phyloP scores from a whole-genome alignment of 37 sponge, comb jelly and placozoan genomes.

The Hormiphora californensis region DNA sequence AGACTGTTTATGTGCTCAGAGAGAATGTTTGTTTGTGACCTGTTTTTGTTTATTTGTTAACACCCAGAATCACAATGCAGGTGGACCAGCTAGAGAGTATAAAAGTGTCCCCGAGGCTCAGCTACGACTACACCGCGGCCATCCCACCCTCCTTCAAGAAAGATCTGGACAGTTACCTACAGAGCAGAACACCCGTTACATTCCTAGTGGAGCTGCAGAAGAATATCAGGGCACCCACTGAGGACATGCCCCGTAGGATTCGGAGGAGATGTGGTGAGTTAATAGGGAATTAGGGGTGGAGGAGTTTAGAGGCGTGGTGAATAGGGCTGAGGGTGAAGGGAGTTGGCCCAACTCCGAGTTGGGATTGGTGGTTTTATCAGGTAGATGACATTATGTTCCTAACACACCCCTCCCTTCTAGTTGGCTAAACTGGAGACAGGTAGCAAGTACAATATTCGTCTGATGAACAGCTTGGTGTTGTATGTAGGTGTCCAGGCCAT shows the following conservation, averaged over 20 bases:
- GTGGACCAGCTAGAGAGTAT: conserved; percentile 95
- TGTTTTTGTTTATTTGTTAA: background rate
- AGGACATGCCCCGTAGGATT: conserved; percentile 24
- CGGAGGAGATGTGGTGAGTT: too few relatives aligned
- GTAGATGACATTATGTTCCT: too few relatives aligned
- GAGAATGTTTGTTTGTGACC: too few relatives aligned
- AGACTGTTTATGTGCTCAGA: too few relatives aligned
- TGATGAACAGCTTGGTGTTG: conserved; percentile 92
- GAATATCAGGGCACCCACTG: conserved; percentile 64
- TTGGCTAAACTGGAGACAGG: conserved; percentile 59
- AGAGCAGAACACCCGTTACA: conserved; percentile 81
- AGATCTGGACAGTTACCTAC: conserved; percentile 82
- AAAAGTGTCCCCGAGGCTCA: conserved; percentile 82
- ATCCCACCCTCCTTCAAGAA: conserved; percentile 76
- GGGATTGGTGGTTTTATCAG: too few relatives aligned
- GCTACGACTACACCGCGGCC: conserved; percentile 70
- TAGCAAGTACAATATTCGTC: conserved; percentile 87
- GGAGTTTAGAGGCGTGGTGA: too few relatives aligned
- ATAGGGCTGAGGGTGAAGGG: too few relatives aligned
- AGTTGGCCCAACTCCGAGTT: too few relatives aligned
- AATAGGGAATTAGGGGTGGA: too few relatives aligned
- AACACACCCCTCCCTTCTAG: conserved; percentile 56
- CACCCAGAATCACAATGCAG: conserved; percentile 53
- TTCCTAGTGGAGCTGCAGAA: conserved; percentile 79
- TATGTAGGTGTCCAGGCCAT: conserved; percentile 93